Percentiles rank a stretch among this genome's conserved stretches.
Evolutionary conservation across 2,113 vertebrate genomes (phyloP).

Genomic region (Malurus cyaneus): DNA sequence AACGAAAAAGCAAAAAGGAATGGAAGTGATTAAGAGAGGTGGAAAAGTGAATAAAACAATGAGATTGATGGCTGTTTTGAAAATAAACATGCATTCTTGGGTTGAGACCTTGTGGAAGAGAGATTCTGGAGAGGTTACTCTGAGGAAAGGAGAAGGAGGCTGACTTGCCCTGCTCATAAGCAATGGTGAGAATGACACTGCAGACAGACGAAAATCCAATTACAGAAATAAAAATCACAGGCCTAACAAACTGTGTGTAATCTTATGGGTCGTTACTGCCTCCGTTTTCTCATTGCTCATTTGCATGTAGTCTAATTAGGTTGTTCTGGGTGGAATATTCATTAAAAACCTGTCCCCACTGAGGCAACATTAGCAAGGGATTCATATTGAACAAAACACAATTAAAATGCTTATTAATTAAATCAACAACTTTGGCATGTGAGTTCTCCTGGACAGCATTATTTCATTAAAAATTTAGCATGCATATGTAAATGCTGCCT

Average conservation of each 20-base stretch:
- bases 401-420: background rate
- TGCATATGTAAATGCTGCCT: background rate
- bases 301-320: background rate
- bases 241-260: background rate
- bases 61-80: background rate
- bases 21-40: background rate
- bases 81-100: background rate
- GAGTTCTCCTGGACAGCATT: background rate
- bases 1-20: background rate
- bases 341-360: background rate
- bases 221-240: background rate
- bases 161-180: accelerated
- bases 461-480: background rate
- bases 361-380: background rate
- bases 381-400: background rate
- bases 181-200: background rate
- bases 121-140: background rate
- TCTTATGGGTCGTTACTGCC: background rate
- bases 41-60: background rate
- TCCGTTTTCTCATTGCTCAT: background rate
- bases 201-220: background rate
- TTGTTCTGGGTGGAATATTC: background rate
- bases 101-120: background rate
- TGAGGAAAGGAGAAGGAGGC: too few species aligned
- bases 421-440: background rate